Percentiles rank a stretch among this genome's conserved stretches.
Evolutionary conservation across 1,140 invertebrate genomes (phyloP).

Genomic region (Lethrus apterus): DNA sequence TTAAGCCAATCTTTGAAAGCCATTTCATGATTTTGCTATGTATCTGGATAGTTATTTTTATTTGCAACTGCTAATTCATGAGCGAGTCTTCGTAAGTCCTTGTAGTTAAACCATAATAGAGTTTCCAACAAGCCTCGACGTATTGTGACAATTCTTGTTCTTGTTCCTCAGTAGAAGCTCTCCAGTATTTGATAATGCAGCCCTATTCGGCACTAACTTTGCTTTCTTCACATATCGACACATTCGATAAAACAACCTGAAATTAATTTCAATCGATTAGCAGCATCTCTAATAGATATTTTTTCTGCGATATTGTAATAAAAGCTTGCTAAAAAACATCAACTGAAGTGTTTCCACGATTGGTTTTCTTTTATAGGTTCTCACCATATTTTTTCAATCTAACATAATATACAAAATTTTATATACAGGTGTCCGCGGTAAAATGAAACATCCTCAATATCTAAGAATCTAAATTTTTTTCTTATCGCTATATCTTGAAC

Average conservation of each 20-base stretch:
- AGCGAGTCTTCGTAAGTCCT: constrained; percentile 19
- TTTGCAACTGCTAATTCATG: constrained; percentile 11
- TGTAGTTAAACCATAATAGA: constrained; percentile 29
- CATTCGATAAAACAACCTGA: too few relatives aligned
- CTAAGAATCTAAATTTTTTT: too few relatives aligned
- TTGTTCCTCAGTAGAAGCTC: constrained; percentile 1
- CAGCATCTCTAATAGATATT: constrained; percentile 5
- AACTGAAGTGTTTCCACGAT: constrained; percentile 1
- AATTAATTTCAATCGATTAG: background rate
- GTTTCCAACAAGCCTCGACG: background rate
- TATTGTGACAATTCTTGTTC: background rate
- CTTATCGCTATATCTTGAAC: too few relatives aligned
- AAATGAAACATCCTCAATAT: too few relatives aligned
- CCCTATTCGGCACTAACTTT: background rate
- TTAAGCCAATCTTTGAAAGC: constrained; percentile 31
- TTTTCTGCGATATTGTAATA: background rate
- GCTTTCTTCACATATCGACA: too few relatives aligned
- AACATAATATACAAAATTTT: too few relatives aligned
- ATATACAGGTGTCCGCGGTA: too few relatives aligned
- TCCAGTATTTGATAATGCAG: background rate
- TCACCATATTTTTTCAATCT: constrained; percentile 3
- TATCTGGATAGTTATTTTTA: constrained; percentile 6
- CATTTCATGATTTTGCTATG: constrained; percentile 21
- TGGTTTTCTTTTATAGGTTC: constrained; percentile 4
- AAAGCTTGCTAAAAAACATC: constrained; percentile 1